Percentiles rank a stretch among this genome's conserved stretches.
These are phyloP conservation scores for Bombus terrestris DNA, from an alignment of 1,140 invertebrate species.

Conservation along the genomic window DNA sequence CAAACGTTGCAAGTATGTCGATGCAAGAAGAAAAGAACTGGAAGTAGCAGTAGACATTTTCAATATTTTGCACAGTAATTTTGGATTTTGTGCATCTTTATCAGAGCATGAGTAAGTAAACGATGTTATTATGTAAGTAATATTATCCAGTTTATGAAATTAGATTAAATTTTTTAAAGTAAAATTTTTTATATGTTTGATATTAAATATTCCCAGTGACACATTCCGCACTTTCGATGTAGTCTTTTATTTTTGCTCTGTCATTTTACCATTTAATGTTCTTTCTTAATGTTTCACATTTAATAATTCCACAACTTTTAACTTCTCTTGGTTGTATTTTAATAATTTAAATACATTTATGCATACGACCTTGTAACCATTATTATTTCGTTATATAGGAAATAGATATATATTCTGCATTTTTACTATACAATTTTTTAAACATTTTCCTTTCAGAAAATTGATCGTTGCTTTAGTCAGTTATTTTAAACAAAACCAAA, in stretches of 20 bases:
- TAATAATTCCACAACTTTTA: background rate
- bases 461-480: slow-evolving; percentile 27
- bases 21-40: slow-evolving; percentile 55
- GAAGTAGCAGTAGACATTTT: slow-evolving; percentile 70
- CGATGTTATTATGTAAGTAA: slow-evolving; percentile 2
- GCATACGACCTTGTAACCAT: background rate
- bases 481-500: slow-evolving; percentile 61
- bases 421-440: background rate
- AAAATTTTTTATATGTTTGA: background rate
- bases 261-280: slow-evolving; percentile 15
- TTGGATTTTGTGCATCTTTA: slow-evolving; percentile 61
- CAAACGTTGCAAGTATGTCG: slow-evolving; percentile 32
- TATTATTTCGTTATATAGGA: background rate
- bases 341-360: background rate
- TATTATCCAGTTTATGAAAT: background rate
- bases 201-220: background rate
- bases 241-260: slow-evolving; percentile 21
- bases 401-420: background rate
- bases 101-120: slow-evolving; percentile 56
- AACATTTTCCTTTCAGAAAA: slow-evolving; percentile 42
- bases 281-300: background rate
- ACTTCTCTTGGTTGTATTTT: background rate
- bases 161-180: background rate
- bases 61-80: slow-evolving; percentile 67
- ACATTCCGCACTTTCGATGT: slow-evolving; percentile 22